phyloP scores from a whole-genome alignment of 2,113 vertebrate genomes.

The Zingel zingel region DNA sequence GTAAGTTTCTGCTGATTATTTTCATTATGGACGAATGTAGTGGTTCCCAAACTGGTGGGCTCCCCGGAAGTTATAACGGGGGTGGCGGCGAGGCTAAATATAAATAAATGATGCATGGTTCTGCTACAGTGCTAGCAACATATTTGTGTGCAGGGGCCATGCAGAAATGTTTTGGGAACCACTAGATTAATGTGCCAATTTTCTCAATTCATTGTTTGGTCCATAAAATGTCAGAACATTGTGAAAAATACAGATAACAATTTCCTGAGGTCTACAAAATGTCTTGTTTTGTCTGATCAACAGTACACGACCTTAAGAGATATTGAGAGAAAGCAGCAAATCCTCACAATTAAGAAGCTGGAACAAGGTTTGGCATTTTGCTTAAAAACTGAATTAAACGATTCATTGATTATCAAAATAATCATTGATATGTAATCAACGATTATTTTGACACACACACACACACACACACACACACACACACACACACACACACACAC shows the following conservation, averaged over 20 bases:
- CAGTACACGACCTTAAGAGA: not conserved
- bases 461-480: not conserved
- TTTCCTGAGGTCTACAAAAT: not conserved
- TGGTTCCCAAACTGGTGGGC: too few species aligned
- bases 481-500: slow-evolving; percentile 4
- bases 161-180: too few species aligned
- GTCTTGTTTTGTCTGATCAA: not conserved
- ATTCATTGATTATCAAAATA: not conserved
- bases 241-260: not conserved
- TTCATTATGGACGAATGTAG: not conserved
- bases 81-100: too few species aligned
- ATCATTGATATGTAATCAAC: too few species aligned
- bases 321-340: not conserved
- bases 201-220: too few species aligned
- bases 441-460: not conserved
- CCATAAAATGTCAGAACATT: too few species aligned
- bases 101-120: too few species aligned
- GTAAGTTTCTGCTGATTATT: not conserved
- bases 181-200: not conserved
- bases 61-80: too few species aligned
- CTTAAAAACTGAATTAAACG: not conserved
- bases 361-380: not conserved
- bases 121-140: too few species aligned
- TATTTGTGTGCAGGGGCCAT: too few species aligned
- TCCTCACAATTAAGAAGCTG: not conserved